Evolutionary conservation across 2,888 invertebrate species (phyloP), one percentile per base, ranked within the genome.

Genomic region (Diaprepes abbreviatus): DNA sequence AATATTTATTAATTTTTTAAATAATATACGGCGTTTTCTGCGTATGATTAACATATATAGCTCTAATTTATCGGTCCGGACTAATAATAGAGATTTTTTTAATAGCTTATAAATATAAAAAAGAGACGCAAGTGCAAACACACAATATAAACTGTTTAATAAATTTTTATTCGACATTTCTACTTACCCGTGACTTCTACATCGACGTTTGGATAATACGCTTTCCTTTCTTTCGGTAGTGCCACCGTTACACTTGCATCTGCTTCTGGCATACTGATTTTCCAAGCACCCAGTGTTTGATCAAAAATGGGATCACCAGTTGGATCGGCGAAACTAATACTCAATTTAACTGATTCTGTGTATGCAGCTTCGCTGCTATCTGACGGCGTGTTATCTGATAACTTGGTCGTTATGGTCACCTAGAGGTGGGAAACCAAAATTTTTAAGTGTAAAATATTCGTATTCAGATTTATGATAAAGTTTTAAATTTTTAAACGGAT

Each of bases 241-340:
- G 21, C 1, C 38, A 28, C 38, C 0, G 12, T 10, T 52, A 58
- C 66, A 17, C 45, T 52, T 10, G 19, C 14, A 43, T 74, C 48
- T 10, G 45, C 66, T 66, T 75, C 74, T 1, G 31, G 17, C 1
- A 76, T 68, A 10, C 43, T 4, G n/a, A 76, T 36, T 21, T 16
- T 58, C 69, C 72, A 73, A 2, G 45, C 19, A 17, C 59, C 62
- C 14, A 54, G 24, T 5, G 31, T 63, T 9, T 57, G 21, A 12
- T 71, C 28, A 24, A 77, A 77, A 6, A 65, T 57, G 4, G 78
- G 78, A 19, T 74, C 65, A 12, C 66, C 71, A 19, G 50, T 38
- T 10, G 72, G 55, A 28, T 75, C 70, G 2, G 73, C 38, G 40
- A 78, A 78, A 7, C n/a, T 66, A 10, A 78, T 57, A 1, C 16